Percentiles rank a stretch among this genome's conserved stretches.
These are phyloP conservation scores for Enteromius anoplus DNA, from an alignment of 2,797 vertebrate genomes.

Conservation along the genomic window DNA sequence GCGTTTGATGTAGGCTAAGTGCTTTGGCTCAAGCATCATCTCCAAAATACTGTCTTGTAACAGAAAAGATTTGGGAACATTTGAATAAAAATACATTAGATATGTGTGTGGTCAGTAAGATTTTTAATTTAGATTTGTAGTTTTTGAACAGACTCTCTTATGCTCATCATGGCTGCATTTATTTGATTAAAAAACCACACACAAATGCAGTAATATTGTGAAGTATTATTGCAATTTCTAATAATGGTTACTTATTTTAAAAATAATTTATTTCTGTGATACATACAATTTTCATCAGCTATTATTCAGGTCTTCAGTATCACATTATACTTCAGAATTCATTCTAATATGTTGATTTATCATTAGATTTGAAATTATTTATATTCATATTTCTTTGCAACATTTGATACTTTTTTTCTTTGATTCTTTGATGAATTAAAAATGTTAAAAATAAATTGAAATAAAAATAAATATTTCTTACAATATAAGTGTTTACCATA, in stretches of 20 bases:
- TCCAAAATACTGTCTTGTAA: neutral
- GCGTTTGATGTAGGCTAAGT: conserved; percentile 38
- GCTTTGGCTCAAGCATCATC: conserved; percentile 5
- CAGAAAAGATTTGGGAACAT: neutral
- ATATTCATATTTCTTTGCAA: neutral
- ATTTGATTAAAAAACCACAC: neutral
- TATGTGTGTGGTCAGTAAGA: neutral
- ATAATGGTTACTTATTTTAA: neutral
- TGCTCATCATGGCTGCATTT: neutral
- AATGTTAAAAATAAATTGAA: neutral
- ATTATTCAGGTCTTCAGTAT: neutral
- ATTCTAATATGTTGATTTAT: neutral
- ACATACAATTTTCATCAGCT: neutral
- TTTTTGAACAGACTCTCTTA: neutral
- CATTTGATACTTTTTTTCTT: no score
- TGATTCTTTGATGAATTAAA: no score
- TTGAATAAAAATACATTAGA: neutral
- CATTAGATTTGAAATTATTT: neutral
- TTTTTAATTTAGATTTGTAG: no score
- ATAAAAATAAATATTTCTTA: neutral
- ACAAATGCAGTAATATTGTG: neutral
- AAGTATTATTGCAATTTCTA: neutral
- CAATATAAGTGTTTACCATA: neutral
- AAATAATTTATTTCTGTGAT: neutral
- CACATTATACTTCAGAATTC: neutral